Conservation (phyloP, 92 coral and sea anemone species). For the Metridium senile region DNA sequence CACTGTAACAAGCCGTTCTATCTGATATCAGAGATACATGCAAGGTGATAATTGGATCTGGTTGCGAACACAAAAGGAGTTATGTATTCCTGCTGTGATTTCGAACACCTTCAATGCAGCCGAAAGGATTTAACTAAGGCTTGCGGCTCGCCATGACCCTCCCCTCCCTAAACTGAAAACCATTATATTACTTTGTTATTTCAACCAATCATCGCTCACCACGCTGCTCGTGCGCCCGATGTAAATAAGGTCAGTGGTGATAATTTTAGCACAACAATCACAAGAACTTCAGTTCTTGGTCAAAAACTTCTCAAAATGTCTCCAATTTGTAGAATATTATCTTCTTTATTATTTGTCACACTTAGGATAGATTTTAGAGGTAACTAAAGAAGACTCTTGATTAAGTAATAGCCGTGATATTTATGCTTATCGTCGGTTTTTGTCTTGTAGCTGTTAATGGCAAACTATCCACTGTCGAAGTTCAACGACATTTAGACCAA, state of each 20-base stretch:
- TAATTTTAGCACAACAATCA: constrained; percentile 33
- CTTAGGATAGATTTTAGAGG: constrained; percentile 56
- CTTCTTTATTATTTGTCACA: constrained; percentile 52
- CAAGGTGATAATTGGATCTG: too few relatives aligned
- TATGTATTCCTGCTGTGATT: too few relatives aligned
- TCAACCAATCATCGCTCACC: constrained; percentile 93
- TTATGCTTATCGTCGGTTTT: background rate
- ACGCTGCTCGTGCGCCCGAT: constrained; percentile 90
- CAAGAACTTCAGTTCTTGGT: constrained; percentile 12
- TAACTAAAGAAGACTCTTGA: constrained; percentile 19
- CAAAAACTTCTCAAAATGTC: constrained; percentile 69
- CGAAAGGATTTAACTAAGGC: too few relatives aligned
- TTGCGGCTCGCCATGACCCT: too few relatives aligned
- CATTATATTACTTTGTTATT: constrained; percentile 1
- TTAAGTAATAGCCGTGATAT: background rate
- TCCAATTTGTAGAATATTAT: constrained; percentile 61
- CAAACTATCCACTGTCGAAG: constrained; percentile 70
- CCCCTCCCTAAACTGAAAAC: constrained; percentile 2
- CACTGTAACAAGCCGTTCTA: too few relatives aligned
- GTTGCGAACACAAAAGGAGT: too few relatives aligned
- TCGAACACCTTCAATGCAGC: too few relatives aligned
- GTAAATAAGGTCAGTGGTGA: constrained; percentile 82
- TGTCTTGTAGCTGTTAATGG: constrained; percentile 54
- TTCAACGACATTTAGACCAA: constrained; percentile 85
- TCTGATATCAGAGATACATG: too few relatives aligned